A percentile compares a stretch with the other conserved stretches of the same genome.
Conservation (phyloP, 2,113 vertebrate genomes). For the Lamprologus speciosus region DNA sequence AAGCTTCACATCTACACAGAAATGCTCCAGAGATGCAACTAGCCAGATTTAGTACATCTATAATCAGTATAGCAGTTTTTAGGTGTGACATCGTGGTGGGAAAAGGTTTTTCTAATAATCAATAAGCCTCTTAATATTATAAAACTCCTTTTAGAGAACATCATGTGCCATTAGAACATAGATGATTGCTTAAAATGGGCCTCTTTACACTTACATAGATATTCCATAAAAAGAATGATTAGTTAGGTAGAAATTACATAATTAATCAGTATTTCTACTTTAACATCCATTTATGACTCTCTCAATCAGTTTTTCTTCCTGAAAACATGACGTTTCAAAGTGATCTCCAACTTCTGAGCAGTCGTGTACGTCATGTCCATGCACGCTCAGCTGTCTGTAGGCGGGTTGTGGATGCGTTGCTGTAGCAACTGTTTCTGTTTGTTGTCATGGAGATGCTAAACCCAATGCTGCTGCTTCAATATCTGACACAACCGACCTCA, state of each 20-base stretch:
- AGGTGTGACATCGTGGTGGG: neutral
- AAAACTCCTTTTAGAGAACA: neutral
- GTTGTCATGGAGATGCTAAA: neutral
- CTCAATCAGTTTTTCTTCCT: neutral
- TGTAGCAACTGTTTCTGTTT: neutral
- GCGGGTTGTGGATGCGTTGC: neutral
- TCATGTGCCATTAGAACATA: neutral
- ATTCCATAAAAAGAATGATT: neutral
- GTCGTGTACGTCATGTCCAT: neutral
- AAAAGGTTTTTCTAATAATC: neutral
- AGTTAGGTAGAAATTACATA: neutral
- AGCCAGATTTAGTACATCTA: neutral
- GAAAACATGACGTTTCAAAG: neutral
- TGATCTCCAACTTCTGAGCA: neutral
- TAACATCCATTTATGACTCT: neutral
- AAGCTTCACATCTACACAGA: neutral
- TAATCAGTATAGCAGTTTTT: neutral
- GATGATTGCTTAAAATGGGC: neutral
- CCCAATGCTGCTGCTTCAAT: constrained; percentile 2
- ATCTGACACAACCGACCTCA: neutral
- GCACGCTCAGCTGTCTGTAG: neutral
- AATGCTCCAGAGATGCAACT: neutral
- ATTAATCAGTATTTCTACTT: neutral
- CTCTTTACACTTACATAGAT: neutral
- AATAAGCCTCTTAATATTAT: neutral